Evolutionary conservation across 2,113 vertebrate species (phyloP), one percentile per base, ranked within the genome.

Genomic region (Lepisosteus osseus): DNA sequence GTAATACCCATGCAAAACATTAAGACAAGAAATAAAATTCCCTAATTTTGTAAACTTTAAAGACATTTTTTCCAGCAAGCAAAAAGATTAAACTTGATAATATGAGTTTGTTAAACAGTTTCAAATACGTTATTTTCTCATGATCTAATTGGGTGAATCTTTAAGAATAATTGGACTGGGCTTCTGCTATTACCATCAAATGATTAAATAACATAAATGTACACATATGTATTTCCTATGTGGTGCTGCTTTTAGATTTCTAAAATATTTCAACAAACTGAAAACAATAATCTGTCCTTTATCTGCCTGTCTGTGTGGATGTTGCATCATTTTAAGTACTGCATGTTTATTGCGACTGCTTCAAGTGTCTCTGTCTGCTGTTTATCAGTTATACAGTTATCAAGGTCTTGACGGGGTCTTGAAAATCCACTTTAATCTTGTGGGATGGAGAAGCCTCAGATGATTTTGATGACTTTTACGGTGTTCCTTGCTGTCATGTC

Each of bases 301-400:
- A 4, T n/a, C 56, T 14, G 13, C 56, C 56, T 59, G 11, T 14
- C n/a, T 14, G 12, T 59, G 7, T 59, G n/a, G 56, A n/a, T 59
- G n/a, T 59, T 59, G 56, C n/a, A 59, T 12, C 56, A 59, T 59
- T 59, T 59, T 51, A 59, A 59, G 56, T 59, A 59, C 56, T 13
- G 12, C n/a, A 59, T 12, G 9, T 51, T 51, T 51, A 59, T 59
- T 59, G 56, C 12, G n/a, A 59, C 56, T 59, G 56, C 12, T 59
- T n/a, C 11, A 12, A 59, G 7, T 59, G n/a, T 59, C 11, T n/a
- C 7, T 59, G 12, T 59, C 7, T 59, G 3, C 56, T 59, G 56
- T n/a, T 12, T 59, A 4, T 59, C 56, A 59, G 56, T 59, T 59
- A 12, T 59, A n/a, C 11, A 59, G 11, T 59, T 59, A 59, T 59